Evolutionary conservation across 2,113 vertebrate species (phyloP).

Genomic region (Limanda limanda): DNA sequence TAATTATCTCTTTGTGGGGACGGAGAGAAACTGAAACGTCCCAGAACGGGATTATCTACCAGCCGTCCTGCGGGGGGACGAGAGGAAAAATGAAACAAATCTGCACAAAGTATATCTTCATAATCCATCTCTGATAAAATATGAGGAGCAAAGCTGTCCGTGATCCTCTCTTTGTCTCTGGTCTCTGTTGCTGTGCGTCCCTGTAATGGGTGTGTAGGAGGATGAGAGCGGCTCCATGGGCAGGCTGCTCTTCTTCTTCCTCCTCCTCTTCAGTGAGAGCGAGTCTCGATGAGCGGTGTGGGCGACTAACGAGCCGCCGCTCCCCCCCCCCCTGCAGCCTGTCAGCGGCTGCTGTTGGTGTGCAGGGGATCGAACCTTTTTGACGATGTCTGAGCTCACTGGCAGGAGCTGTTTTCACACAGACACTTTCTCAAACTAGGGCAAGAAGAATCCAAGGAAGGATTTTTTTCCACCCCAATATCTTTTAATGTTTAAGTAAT

Average conservation of each 20-base stretch:
- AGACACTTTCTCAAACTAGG: conserved; percentile 64
- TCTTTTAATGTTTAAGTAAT: conserved; percentile 41
- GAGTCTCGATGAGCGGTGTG: conserved; percentile 48
- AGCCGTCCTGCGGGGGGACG: conserved; percentile 29
- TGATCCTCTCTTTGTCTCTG: conserved; percentile 49
- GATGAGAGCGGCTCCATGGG: conserved; percentile 61
- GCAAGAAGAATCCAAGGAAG: conserved; percentile 33
- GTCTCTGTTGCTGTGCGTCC: conserved; percentile 23
- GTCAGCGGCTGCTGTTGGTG: conserved; percentile 47
- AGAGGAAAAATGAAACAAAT: conserved; percentile 54
- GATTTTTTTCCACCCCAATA: not conserved
- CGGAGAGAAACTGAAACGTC: conserved; percentile 32
- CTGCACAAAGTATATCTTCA: conserved; percentile 41
- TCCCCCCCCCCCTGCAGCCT: conserved; percentile 59
- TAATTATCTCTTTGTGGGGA: conserved; percentile 54
- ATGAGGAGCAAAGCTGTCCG: not conserved
- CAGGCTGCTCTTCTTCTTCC: conserved; percentile 34
- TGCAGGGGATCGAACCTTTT: conserved; percentile 15
- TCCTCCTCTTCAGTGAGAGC: conserved; percentile 36
- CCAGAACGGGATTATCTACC: conserved; percentile 55
- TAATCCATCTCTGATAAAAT: conserved; percentile 39
- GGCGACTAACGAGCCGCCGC: conserved; percentile 43
- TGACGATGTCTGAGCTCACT: conserved; percentile 41
- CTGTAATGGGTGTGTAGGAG: conserved; percentile 71
- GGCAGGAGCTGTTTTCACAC: conserved; percentile 35